These are phyloP conservation scores for Cecidostiba fungosa DNA, from an alignment of 2,888 invertebrate genomes.

Conservation along the genomic window DNA sequence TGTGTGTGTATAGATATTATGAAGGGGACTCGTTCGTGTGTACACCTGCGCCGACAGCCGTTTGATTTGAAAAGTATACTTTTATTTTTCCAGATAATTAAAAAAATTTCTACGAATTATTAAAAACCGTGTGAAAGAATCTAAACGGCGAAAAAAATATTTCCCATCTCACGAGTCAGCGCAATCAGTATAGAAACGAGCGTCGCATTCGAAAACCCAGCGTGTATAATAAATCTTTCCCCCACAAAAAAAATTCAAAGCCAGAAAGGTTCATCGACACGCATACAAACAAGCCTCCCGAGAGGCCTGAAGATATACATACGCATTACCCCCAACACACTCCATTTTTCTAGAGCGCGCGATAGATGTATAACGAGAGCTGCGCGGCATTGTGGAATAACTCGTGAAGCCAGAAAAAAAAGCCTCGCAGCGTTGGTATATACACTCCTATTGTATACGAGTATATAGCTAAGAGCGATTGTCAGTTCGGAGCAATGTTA, in stretches of 20 bases:
- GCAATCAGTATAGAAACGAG: too few relatives aligned
- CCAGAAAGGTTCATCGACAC: not conserved
- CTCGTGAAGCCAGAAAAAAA: not conserved
- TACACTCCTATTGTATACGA: not conserved
- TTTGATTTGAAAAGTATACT: too few relatives aligned
- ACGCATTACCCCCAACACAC: not conserved
- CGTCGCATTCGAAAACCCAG: too few relatives aligned
- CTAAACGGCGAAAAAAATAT: too few relatives aligned
- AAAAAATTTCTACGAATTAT: too few relatives aligned
- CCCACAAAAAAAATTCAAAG: not conserved
- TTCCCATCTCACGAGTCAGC: too few relatives aligned
- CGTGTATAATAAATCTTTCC: not conserved
- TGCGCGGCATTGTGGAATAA: not conserved
- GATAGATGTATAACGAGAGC: not conserved
- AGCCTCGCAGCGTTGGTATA: not conserved
- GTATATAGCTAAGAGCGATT: slow-evolving; percentile 17
- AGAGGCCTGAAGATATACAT: not conserved
- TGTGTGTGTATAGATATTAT: not conserved
- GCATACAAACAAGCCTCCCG: not conserved
- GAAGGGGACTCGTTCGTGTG: not conserved
- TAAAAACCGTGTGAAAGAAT: too few relatives aligned
- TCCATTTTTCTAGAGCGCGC: not conserved
- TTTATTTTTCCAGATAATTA: too few relatives aligned
- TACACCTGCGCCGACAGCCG: too few relatives aligned
- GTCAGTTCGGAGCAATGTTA: slow-evolving; percentile 48